Evolutionary conservation across 2,797 vertebrate species (phyloP).

Genomic region (Brachyalestes nurse): DNA sequence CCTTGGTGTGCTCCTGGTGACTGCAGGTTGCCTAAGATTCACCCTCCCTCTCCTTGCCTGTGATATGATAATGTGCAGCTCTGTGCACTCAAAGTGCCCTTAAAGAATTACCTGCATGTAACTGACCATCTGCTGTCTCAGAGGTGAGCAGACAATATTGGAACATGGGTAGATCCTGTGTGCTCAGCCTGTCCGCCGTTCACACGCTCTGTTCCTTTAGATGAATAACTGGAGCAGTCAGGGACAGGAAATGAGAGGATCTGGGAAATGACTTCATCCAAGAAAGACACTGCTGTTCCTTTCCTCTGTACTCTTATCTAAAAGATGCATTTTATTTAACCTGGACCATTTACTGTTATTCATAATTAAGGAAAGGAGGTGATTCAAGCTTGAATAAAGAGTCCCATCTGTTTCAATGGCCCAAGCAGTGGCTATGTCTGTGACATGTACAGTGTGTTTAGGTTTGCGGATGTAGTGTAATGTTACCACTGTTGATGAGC

Average conservation of each 20-base stretch:
- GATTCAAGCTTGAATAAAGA: background rate
- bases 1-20: slow-evolving; percentile 7
- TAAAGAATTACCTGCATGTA: slow-evolving; percentile 52
- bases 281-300: too few species aligned
- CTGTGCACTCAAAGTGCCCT: slow-evolving; percentile 33
- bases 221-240: background rate
- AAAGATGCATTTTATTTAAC: background rate
- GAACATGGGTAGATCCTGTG: slow-evolving; percentile 28
- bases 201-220: background rate
- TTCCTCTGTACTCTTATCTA: too few species aligned
- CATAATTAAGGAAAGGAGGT: background rate
- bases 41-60: slow-evolving; percentile 3
- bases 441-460: slow-evolving; percentile 26
- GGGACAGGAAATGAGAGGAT: slow-evolving; percentile 3
- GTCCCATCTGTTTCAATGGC: background rate
- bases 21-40: slow-evolving; percentile 43
- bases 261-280: background rate
- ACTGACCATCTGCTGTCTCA: slow-evolving; percentile 35
- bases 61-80: slow-evolving; percentile 54
- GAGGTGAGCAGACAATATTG: slow-evolving; percentile 41
- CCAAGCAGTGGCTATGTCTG: slow-evolving; percentile 28
- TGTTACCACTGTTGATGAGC: slow-evolving; percentile 22
- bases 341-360: too few species aligned
- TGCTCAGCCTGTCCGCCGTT: background rate
- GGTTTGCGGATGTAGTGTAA: slow-evolving; percentile 31